Evolutionary conservation across 2,888 invertebrate genomes (phyloP).

Genomic region (Tachina grossa): DNA sequence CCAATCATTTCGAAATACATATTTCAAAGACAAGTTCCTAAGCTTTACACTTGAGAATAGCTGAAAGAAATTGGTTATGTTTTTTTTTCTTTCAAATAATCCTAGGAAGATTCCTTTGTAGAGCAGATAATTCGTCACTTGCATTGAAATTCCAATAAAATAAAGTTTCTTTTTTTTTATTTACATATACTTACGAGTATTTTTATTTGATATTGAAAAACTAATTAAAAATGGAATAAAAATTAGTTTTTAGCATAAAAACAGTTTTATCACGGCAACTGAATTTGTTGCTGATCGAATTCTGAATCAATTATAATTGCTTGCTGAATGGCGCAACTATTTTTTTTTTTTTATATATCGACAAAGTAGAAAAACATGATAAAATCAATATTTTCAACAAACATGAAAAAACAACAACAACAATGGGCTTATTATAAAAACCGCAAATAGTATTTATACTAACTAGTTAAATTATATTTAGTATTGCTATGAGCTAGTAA

Average conservation of each 20-base stretch:
- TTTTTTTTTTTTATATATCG: background rate
- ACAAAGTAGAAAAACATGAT: background rate
- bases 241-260: background rate
- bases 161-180: background rate
- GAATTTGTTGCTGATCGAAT: background rate
- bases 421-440: too few species aligned
- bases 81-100: too few species aligned
- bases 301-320: background rate
- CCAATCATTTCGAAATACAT: too few species aligned
- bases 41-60: too few species aligned
- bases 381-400: background rate
- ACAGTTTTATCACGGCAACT: slow-evolving; percentile 5
- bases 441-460: too few species aligned
- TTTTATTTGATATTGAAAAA: background rate
- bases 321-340: background rate
- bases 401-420: too few species aligned
- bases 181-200: background rate
- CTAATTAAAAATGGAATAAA: background rate
- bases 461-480: too few species aligned
- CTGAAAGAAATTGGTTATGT: too few species aligned
- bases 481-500: too few species aligned
- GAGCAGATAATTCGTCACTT: background rate
- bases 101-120: background rate
- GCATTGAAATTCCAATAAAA: background rate
- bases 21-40: too few species aligned